Conservation (phyloP, 2,113 vertebrate species). For the Aix galericulata region DNA sequence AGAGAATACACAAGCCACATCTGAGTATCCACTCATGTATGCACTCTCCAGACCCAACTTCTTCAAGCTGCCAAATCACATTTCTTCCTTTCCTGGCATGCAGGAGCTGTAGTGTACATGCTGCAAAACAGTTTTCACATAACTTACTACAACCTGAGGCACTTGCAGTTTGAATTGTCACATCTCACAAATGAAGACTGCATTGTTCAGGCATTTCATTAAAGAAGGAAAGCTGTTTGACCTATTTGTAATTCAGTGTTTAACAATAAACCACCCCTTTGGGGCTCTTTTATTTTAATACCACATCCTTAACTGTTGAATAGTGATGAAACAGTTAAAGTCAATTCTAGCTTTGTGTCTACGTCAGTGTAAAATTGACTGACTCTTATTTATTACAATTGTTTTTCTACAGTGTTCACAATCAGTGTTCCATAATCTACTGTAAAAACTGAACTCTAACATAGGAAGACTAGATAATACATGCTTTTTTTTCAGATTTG, state of each 20-base stretch:
- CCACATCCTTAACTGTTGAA: rapidly evolving
- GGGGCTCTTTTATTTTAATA: not conserved
- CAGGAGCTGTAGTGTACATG: not conserved
- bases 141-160: not conserved
- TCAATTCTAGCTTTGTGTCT: not conserved
- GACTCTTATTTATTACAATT: not conserved
- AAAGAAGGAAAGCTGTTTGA: not conserved
- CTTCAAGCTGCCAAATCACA: not conserved
- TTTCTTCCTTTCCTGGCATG: not conserved
- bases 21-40: not conserved
- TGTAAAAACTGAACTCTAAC: not conserved
- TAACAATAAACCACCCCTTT: not conserved
- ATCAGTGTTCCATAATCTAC: not conserved
- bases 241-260: not conserved
- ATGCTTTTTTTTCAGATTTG: not conserved
- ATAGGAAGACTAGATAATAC: not conserved
- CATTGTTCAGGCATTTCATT: not conserved
- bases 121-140: not conserved
- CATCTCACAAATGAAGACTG: not conserved
- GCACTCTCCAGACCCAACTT: not conserved
- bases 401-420: not conserved
- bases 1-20: not conserved
- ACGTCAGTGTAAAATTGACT: not conserved
- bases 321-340: not conserved
- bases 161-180: not conserved